Evolutionary conservation across 30 jellyfish, hydroid and myxozoan genomes (phyloP).

Genomic region (Cassiopea andromeda): DNA sequence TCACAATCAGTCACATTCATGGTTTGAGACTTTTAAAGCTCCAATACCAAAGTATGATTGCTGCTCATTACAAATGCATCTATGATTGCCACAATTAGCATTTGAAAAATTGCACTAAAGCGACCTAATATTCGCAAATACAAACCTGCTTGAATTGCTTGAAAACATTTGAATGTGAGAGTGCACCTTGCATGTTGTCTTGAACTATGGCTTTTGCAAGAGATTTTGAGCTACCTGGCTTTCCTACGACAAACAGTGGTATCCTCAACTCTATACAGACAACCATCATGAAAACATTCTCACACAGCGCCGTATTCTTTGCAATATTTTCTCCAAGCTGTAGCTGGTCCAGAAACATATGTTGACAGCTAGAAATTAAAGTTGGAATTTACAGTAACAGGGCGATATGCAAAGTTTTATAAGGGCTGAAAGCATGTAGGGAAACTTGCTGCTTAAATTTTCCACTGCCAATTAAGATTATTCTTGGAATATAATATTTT

Average conservation of each 20-base stretch:
- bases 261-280: slow-evolving; percentile 83
- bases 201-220: slow-evolving; percentile 79
- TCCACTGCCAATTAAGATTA: too few species aligned
- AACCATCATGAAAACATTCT: slow-evolving; percentile 87
- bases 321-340: slow-evolving; percentile 87
- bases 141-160: slow-evolving; percentile 82
- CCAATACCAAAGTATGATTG: too few species aligned
- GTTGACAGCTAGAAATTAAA: slow-evolving; percentile 57
- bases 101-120: too few species aligned
- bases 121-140: not conserved
- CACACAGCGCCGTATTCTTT: slow-evolving; percentile 75
- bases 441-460: too few species aligned
- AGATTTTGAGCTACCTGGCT: slow-evolving; percentile 87
- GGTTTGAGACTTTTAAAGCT: too few species aligned
- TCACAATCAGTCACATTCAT: too few species aligned
- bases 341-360: slow-evolving; percentile 70
- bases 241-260: slow-evolving; percentile 86
- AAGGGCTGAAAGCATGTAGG: not conserved
- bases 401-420: not conserved
- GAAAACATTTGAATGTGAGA: slow-evolving; percentile 73
- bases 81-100: not conserved
- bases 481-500: too few species aligned
- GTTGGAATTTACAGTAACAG: too few species aligned
- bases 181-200: slow-evolving; percentile 86
- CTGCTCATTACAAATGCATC: too few species aligned